phyloP scores from a whole-genome alignment of 2,888 invertebrate species.

The Synanthedon formicaeformis region DNA sequence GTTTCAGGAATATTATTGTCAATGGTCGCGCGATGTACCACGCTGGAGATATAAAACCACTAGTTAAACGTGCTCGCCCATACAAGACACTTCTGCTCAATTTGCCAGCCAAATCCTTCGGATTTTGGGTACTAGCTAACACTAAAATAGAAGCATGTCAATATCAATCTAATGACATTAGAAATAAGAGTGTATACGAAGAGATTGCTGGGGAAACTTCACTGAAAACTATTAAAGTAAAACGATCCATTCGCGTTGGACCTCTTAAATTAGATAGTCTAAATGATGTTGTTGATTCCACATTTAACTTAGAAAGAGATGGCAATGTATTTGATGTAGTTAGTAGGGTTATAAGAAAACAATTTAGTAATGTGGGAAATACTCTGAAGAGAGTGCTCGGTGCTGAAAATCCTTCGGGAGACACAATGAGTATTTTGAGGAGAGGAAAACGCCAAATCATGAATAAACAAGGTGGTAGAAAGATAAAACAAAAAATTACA shows the following conservation, averaged over 20 bases:
- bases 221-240: constrained; percentile 7
- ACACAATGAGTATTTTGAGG: background rate
- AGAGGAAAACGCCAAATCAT: background rate
- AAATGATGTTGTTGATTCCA: background rate
- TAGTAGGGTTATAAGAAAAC: background rate
- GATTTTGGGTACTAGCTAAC: constrained; percentile 80
- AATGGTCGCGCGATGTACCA: constrained; percentile 73
- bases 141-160: constrained; percentile 73
- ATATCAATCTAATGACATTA: constrained; percentile 11
- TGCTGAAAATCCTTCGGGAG: background rate
- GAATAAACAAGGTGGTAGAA: background rate
- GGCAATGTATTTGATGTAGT: background rate
- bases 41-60: constrained; percentile 69
- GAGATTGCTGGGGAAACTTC: constrained; percentile 12
- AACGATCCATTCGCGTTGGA: background rate
- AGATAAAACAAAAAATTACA: background rate
- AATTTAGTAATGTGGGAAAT: background rate
- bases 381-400: background rate
- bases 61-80: constrained; percentile 61
- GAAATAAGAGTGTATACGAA: constrained; percentile 13
- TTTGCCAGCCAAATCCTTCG: constrained; percentile 76
- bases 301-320: background rate
- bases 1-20: constrained; percentile 70
- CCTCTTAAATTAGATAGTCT: background rate
- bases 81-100: constrained; percentile 68